Base-by-base conservation (phyloP, 2,113 vertebrate genomes). In the Odontesthes bonariensis region DNA sequence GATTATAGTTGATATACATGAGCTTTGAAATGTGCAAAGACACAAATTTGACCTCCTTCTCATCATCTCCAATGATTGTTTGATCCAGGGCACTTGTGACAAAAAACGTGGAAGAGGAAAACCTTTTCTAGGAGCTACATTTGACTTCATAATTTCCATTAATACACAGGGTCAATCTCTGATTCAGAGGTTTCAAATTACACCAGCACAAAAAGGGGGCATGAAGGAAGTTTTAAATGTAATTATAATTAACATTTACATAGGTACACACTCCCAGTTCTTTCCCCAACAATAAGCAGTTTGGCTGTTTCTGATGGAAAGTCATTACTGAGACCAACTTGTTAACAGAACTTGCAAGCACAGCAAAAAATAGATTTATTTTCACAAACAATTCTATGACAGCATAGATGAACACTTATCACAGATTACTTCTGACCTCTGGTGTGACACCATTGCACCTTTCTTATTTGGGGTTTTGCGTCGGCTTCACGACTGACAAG, bases 31-130 rank as follows among this genome's bases (percentile, higher is more conserved):
- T 77, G 82, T 90, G 85, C 85, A 91, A 89, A 84, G 53, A 42
- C 78, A 80, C 52, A 75, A 64, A 74, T 33, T 17, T 49, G 22
- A 46, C 49, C 47, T 60, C 56, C 51, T n/a, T 33, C 31, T 23
- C 52, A 5, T 66, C 46, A 22, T 56, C 55, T 86, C 51, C 5
- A 69, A 66, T 80, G 84, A 88, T 87, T 78, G 74, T 84, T 86
- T 83, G 59, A 73, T 87, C 75, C 81, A 85, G 92, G 91, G 90
- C 93, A 94, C 92, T 94, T 91, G 93, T 94, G 91, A 93, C 87
- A 69, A 81, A 85, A 90, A 74, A 88, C 78, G 78, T 83, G 69
- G 64, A 80, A 73, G 62, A 82, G 63, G 51, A 88, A 75, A 56
- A 72, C 47, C 32, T 46, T 81, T 80, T 76, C 44, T 73, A 79